Evolutionary conservation across 2,113 vertebrate species (phyloP), one percentile per base, ranked within the genome.

Genomic region (Suricata suricatta): DNA sequence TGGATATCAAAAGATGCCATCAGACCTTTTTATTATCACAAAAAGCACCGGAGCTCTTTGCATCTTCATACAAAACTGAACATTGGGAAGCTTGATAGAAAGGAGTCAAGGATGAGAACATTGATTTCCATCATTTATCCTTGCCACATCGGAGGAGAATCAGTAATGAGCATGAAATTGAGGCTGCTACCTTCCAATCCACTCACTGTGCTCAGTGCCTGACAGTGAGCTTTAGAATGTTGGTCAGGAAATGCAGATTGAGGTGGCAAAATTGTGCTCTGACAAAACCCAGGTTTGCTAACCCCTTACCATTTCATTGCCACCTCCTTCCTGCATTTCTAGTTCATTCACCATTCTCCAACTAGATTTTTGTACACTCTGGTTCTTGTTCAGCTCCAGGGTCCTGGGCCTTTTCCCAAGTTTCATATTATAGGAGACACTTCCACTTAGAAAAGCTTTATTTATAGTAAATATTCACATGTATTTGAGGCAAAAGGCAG

Each of bases 11-110:
- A 97, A 81, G 54, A 57, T 88, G 80, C 44, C 47, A 1, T 83
- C 57, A 17, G 63, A 82, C 89, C 71, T 82, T 94, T 94, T 60
- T 86, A 54, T 77, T 68, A 72, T 47, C 86, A 69, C 76, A 86
- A 44, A 86, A 91, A 74, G 10, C 9, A 35, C 77, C 54, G 5
- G 19, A 71, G 57, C 21, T 80, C 35, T 95, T 76, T 72, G 68
- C 68, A 72, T 47, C 77, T 31, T 87, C 81, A 88, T 9, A 76
- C 72, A 94, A 90, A 87, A 95, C 35, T 54, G 33, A 87, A 85
- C 0, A 0, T 31, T 57, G 4, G 5, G 25, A 95, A 88, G 66
- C 5, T 89, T 31, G 2, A 63, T 2, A 60, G 57, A 95, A 41
- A 21, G 23, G 29, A 69, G 57, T 81, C 81, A 93, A 74, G 44